Percentiles rank a stretch among this genome's conserved stretches.
phyloP scores from a whole-genome alignment of 1,140 invertebrate species.

The Xylocopa sonorina region DNA sequence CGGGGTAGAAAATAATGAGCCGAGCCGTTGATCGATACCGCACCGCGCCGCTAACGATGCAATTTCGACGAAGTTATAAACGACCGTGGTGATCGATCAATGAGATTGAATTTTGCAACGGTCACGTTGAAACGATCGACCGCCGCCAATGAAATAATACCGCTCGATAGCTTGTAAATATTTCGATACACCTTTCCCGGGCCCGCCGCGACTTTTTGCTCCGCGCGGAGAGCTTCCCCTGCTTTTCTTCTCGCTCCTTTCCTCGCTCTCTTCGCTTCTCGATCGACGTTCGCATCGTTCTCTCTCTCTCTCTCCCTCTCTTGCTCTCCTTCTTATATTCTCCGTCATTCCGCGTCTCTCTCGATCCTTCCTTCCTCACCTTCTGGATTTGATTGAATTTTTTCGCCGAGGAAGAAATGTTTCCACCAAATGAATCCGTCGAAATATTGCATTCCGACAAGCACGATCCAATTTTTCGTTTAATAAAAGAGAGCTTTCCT shows the following conservation, averaged over 20 bases:
- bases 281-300: conserved; percentile 41
- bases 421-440: conserved; percentile 82
- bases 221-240: conserved; percentile 11
- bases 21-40: conserved; percentile 48
- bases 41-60: conserved; percentile 47
- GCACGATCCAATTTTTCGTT: conserved; percentile 79
- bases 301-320: conserved; percentile 1
- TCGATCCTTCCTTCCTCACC: conserved; percentile 72
- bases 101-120: conserved; percentile 44
- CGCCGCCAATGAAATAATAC: conserved; percentile 39
- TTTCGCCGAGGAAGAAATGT: conserved; percentile 81
- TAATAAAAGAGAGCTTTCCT: conserved; percentile 79
- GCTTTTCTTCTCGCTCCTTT: not conserved
- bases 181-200: conserved; percentile 7
- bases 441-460: conserved; percentile 82
- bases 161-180: conserved; percentile 28
- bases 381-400: conserved; percentile 82
- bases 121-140: conserved; percentile 34
- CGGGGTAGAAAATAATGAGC: conserved; percentile 39
- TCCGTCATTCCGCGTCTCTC: conserved; percentile 47
- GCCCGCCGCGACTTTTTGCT: not conserved
- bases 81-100: conserved; percentile 46
- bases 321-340: conserved; percentile 23
- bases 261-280: conserved; percentile 57
- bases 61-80: conserved; percentile 52